Evolutionary conservation across 2,797 vertebrate species (phyloP).

Genomic region (Aplochiton taeniatus): DNA sequence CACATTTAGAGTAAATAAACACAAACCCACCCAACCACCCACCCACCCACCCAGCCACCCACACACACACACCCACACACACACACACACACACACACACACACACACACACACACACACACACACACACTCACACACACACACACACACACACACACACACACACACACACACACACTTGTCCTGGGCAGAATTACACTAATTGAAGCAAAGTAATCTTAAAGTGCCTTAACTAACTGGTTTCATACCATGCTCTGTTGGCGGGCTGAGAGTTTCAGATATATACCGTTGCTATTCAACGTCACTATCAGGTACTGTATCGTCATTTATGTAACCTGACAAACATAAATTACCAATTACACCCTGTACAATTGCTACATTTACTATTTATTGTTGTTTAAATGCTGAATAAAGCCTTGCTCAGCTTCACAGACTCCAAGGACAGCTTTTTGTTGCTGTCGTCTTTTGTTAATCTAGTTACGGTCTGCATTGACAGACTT

Average conservation of each 20-base stretch:
- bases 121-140: background rate
- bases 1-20: background rate
- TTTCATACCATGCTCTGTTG: background rate
- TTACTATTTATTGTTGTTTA: background rate
- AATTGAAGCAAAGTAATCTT: no score
- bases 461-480: no score
- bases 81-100: background rate
- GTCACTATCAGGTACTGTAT: no score
- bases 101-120: background rate
- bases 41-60: background rate
- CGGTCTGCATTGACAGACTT: no score
- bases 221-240: no score
- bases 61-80: conserved; percentile 3
- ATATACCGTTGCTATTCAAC: no score
- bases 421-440: conserved; percentile 9
- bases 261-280: no score
- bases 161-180: background rate
- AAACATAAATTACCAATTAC: background rate
- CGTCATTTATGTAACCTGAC: no score
- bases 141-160: conserved; percentile 3
- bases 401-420: background rate
- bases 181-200: no score
- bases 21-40: background rate
- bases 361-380: conserved; percentile 2
- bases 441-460: conserved; percentile 14